Base-by-base conservation (phyloP, 37 sponge, comb jelly and placozoan genomes). In the Diacarnus erythraeanus region DNA sequence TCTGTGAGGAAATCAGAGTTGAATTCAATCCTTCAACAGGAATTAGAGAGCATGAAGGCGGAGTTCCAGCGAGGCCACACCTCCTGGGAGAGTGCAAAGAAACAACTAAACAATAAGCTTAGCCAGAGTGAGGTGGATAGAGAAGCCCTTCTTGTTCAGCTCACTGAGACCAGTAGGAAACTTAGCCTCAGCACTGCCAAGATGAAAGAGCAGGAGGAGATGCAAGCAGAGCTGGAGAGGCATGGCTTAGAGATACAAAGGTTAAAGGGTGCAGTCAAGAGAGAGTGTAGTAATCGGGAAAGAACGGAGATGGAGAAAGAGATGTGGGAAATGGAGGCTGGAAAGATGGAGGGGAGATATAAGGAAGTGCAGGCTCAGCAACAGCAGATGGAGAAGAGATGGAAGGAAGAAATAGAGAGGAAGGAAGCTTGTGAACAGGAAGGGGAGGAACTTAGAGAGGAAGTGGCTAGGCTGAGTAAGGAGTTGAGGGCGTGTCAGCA, bases 111-210 rank as follows among this genome's bases (percentile, higher is more conserved):
- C 12, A 30, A 78, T 34, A 33, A 37, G 5, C 66, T 88, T 38
- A 42, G 51, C 5, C 64, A 82, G 26, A 72, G 75, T 74, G 84
- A 88, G 39, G 67, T 4, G 22, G 69, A 38, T 1, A n/a, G 79
- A 23, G 74, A 73, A 23, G 44, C 57, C 0, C 75, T 88, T 29
- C 26, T 81, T 0, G 64, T 59, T 12, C 80, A 81, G n/a, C 54
- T 87, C 26, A 71, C 74, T 41, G 33, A 60, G 42, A 27, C 78
- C 38, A 63, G 27, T 34, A n/a, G 17, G 3, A 78, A 85, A 44
- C 40, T 85, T 1, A 8, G 41, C 15, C 38, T 39, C 4, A 38
- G 29, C 42, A 38, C 58, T 15, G 39, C 42, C 31, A 33, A 59
- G 29, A 12, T 36, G 12, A 60, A 17, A 21, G 77, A 65, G 44